Evolutionary conservation across 35 echinoderm and acorn worm genomes (phyloP).

Genomic region (Strongylocentrotus purpuratus): DNA sequence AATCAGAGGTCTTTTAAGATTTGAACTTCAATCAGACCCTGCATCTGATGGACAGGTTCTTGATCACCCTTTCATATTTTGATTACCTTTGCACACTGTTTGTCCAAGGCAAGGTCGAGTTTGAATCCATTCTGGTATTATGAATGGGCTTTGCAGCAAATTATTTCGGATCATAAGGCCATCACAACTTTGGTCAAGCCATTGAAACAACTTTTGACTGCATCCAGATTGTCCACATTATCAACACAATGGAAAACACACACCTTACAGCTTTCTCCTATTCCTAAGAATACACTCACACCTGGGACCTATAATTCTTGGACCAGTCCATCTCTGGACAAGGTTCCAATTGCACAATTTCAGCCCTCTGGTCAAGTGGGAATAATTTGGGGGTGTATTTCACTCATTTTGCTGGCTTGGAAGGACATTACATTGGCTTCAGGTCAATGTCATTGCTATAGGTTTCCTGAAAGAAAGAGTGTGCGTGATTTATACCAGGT

Average conservation of each 20-base stretch:
- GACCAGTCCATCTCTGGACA: background rate
- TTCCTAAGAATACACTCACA: background rate
- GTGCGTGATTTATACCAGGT: background rate
- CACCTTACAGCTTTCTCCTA: background rate
- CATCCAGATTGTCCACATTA: background rate
- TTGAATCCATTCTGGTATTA: background rate
- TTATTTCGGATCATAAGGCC: background rate
- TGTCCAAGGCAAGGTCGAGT: background rate
- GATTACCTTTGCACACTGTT: background rate
- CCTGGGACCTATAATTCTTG: background rate
- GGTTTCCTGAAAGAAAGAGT: background rate
- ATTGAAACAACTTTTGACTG: background rate
- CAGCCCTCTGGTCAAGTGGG: background rate
- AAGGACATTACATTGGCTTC: conserved; percentile 32
- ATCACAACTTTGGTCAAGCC: background rate
- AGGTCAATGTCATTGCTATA: conserved; percentile 13
- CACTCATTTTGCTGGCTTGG: background rate
- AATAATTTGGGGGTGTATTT: background rate
- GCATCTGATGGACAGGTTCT: background rate
- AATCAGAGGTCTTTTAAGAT: background rate
- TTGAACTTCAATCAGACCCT: background rate
- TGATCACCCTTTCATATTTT: background rate
- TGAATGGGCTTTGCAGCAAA: background rate
- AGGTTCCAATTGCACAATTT: background rate
- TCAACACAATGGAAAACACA: background rate